Base-by-base conservation (phyloP, 1,140 invertebrate genomes). In the Hyposmocoma kahamanoa region DNA sequence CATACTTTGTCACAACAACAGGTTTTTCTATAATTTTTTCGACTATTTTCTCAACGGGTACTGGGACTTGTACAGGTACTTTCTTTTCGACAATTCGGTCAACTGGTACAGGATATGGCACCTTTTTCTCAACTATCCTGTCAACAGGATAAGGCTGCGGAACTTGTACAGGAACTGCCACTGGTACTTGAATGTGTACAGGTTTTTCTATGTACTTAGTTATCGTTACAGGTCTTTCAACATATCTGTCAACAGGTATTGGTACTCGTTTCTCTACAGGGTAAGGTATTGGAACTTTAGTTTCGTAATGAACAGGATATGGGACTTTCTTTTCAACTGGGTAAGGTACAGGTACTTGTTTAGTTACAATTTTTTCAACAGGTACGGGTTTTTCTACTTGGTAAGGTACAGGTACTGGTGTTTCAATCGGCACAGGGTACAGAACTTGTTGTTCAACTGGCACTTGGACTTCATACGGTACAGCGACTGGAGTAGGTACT, bases 141-240 rank as follows among this genome's bases (percentile, higher is more conserved):
- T 89, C 88, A 4, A 90, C 80, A 0, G 81, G 83, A 46, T 84
- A 83, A 15, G 80, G 71, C 44, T 75, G 76, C 13, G 85, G 77
- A 4, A 87, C 66, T 2, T 85, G 78, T 3, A 88, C 78, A 1
- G 86, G 86, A 18, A 86, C 81, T 0, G 85, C 83, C 22, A 87
- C 78, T 1, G 84, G 84, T 10, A 89, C 79, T 59, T 89, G 82
- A 11, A 90, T 72, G 30, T 87, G 80, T 50, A 87, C 75, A 3
- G 84, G 83, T 58, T 87, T 88, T 50, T 90, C 87, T 2, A 89
- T 59, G 17, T 87, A 75, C 59, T 89, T 89, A 8, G 89, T 90
- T 1, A 90, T 72, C 46, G 84, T 82, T 6, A 88, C 72, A 0
- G 88, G 87, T 61, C 88, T 90, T 61, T 90, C 89, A 0, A 90